Evolutionary conservation across 2,113 vertebrate species (phyloP).

Genomic region (Uropsilus gracilis): DNA sequence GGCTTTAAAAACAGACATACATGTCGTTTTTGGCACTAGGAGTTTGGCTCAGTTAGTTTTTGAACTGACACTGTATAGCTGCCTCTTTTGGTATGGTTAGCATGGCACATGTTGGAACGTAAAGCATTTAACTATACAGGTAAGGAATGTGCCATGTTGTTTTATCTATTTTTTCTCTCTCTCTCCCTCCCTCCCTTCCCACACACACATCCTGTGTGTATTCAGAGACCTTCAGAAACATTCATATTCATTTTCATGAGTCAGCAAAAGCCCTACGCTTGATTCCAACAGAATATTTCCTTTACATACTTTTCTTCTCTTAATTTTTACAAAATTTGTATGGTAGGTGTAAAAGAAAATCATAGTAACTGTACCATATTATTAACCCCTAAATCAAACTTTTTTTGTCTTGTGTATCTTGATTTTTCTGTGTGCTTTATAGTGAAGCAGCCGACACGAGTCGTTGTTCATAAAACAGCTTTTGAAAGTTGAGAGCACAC

Average conservation of each 20-base stretch:
- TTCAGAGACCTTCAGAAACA: slow-evolving; percentile 83
- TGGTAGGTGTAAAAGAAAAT: slow-evolving; percentile 96
- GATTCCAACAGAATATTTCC: slow-evolving; percentile 84
- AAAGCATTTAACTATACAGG: slow-evolving; percentile 87
- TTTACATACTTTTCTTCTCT: slow-evolving; percentile 85
- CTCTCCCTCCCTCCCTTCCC: not conserved
- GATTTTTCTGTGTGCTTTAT: slow-evolving; percentile 99
- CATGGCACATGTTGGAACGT: slow-evolving; percentile 85
- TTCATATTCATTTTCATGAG: slow-evolving; percentile 80
- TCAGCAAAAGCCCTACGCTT: slow-evolving; percentile 89
- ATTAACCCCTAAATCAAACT: slow-evolving; percentile 99
- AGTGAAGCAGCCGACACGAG: slow-evolving; percentile 99
- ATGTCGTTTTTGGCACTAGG: slow-evolving; percentile 81
- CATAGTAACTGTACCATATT: slow-evolving; percentile 97
- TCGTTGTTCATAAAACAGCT: slow-evolving; percentile 99
- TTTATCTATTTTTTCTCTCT: slow-evolving; percentile 69
- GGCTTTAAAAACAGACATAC: slow-evolving; percentile 79
- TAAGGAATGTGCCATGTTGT: slow-evolving; percentile 89
- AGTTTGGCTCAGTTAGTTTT: slow-evolving; percentile 82
- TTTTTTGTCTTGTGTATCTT: slow-evolving; percentile 99
- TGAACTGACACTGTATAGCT: slow-evolving; percentile 81
- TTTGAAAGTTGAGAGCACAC: slow-evolving; percentile 99
- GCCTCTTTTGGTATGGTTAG: slow-evolving; percentile 83
- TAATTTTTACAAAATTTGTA: slow-evolving; percentile 88
- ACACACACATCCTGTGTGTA: slow-evolving; percentile 74